Conservation (phyloP, 2,797 vertebrate genomes). For the Sebastes kiyomatsui region DNA sequence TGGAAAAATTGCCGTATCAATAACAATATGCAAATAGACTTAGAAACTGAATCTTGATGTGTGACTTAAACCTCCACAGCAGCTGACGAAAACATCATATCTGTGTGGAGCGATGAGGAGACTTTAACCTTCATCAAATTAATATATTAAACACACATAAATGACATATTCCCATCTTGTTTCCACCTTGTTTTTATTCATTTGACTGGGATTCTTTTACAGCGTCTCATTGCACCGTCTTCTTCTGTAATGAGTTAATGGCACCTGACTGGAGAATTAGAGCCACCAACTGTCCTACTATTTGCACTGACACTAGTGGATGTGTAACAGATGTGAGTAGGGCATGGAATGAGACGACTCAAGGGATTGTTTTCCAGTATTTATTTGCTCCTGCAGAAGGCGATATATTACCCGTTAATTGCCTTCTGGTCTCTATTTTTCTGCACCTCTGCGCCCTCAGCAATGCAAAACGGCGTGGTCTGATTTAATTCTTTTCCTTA, state of each 20-base stretch:
- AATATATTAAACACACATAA: slow-evolving; percentile 13
- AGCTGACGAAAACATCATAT: slow-evolving; percentile 12
- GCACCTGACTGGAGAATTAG: background rate
- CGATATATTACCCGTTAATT: background rate
- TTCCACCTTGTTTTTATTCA: background rate
- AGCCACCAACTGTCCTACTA: background rate
- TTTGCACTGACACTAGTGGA: background rate
- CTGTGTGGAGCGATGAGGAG: background rate
- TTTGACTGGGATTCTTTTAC: background rate
- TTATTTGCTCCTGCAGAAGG: background rate
- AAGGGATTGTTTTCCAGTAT: background rate
- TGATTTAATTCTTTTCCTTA: background rate
- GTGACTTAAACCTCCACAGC: background rate
- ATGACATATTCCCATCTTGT: background rate
- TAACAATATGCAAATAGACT: background rate
- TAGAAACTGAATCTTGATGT: background rate
- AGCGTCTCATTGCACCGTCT: background rate
- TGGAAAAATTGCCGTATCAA: background rate
- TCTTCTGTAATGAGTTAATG: background rate
- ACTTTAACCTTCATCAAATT: background rate
- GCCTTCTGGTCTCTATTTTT: background rate
- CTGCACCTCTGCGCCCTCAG: background rate
- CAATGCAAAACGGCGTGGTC: background rate
- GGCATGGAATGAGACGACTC: background rate
- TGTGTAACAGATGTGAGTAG: background rate